A percentile compares a stretch with the other conserved stretches of the same genome.
These are phyloP conservation scores for Plestiodon gilberti DNA, from an alignment of 2,113 vertebrate species.

Conservation along the genomic window DNA sequence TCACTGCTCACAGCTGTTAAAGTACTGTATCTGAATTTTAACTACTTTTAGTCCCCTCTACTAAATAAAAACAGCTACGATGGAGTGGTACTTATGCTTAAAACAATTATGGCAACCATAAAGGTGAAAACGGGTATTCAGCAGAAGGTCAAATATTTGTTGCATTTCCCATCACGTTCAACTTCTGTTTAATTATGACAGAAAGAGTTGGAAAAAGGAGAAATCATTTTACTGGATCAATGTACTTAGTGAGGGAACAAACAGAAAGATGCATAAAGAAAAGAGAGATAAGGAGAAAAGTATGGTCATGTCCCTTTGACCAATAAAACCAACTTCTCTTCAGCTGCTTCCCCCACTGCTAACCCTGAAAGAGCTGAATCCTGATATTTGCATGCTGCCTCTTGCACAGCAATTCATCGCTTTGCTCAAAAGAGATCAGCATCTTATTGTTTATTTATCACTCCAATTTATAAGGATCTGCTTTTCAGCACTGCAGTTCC, in stretches of 20 bases:
- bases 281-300: background rate
- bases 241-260: background rate
- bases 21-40: background rate
- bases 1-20: background rate
- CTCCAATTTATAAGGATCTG: background rate
- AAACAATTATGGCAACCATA: background rate
- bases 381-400: background rate
- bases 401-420: background rate
- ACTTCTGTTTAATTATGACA: background rate
- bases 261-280: background rate
- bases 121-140: background rate
- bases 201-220: background rate
- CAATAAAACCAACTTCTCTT: background rate
- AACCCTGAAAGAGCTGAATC: background rate
- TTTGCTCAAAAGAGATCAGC: background rate
- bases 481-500: background rate
- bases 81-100: background rate
- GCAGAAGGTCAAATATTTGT: conserved; percentile 27
- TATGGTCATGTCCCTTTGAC: background rate
- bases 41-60: background rate
- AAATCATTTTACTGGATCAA: background rate
- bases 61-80: background rate
- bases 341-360: background rate
- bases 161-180: background rate
- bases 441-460: background rate